Base-by-base conservation (phyloP, 2,888 invertebrate genomes). In the Morpho helenor region DNA sequence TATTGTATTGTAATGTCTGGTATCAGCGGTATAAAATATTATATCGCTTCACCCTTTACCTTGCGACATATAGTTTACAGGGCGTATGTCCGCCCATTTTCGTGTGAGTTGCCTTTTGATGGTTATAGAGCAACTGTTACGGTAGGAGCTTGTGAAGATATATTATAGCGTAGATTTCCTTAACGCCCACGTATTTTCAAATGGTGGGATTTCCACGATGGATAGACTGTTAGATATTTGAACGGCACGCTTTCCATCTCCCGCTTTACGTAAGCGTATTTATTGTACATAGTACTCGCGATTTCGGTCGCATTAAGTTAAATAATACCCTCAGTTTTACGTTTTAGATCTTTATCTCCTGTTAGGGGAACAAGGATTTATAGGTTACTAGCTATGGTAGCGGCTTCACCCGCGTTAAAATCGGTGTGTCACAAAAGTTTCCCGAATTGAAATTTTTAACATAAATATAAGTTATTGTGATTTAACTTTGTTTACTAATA, bases 41-140 rank as follows among this genome's bases (percentile, higher is more conserved):
- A 9, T 45, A 40, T 5, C 59, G 58, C 58, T 55, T 7, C 16
- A 55, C 57, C 39, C 50, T 49, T 22, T 66, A 7, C 41, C 54
- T 63, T 67, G 53, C 7, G 31, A 54, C 59, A 50, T 22, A 49
- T 8, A 55, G 45, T 66, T 62, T 67, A 66, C 62, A 58, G 60
- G 64, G 72, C 71, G 71, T 68, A 71, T 70, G 67, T 69, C 70
- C 74, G 68, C 72, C 69, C 68, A 66, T 77, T 77, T 67, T 77
- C 77, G 76, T 76, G 74, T 74, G 79, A 79, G 75, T 73, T 75
- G 73, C 73, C 62, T 70, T 73, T 70, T 77, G 79, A 82, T 75
- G 79, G 76, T 76, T 78, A 79, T 79, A 82, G 77, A 74, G 77
- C 69, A 58, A 70, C 71, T 76, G 80, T 76, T 76, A 76, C 74